Evolutionary conservation across 2,113 vertebrate genomes (phyloP).

Genomic region (Naja naja): DNA sequence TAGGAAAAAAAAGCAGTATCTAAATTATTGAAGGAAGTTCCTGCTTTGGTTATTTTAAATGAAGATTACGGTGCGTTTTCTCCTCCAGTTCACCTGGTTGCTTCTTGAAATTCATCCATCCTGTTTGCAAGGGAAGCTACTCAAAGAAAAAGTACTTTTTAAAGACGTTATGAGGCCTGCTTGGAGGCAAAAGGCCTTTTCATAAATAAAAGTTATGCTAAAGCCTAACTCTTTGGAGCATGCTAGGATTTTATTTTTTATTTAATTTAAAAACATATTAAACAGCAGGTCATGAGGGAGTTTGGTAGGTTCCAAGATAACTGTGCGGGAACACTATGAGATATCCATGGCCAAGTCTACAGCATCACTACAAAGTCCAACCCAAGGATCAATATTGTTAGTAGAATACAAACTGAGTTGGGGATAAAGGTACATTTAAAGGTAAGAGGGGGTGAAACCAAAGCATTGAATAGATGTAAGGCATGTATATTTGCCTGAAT

Average conservation of each 20-base stretch:
- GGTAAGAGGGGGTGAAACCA: background rate
- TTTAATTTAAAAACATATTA: background rate
- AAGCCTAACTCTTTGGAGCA: background rate
- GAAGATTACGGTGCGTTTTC: background rate
- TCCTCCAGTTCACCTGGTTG: too few species aligned
- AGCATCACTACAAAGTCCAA: background rate
- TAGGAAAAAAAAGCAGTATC: background rate
- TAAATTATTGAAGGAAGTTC: background rate
- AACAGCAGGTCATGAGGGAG: background rate
- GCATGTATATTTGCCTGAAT: background rate
- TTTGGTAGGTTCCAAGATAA: background rate
- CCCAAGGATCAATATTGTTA: background rate
- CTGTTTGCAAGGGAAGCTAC: background rate
- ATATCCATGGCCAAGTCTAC: background rate
- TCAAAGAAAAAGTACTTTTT: background rate
- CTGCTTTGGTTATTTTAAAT: background rate
- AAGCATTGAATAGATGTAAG: background rate
- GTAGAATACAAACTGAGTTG: background rate
- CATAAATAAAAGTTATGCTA: background rate
- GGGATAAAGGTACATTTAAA: background rate
- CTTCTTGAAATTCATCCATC: background rate
- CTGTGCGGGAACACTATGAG: background rate
- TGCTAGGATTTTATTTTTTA: background rate
- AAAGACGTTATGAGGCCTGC: background rate
- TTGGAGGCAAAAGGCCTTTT: background rate